Conservation (phyloP, 2,888 invertebrate species). For the Periphyllus acericola region DNA sequence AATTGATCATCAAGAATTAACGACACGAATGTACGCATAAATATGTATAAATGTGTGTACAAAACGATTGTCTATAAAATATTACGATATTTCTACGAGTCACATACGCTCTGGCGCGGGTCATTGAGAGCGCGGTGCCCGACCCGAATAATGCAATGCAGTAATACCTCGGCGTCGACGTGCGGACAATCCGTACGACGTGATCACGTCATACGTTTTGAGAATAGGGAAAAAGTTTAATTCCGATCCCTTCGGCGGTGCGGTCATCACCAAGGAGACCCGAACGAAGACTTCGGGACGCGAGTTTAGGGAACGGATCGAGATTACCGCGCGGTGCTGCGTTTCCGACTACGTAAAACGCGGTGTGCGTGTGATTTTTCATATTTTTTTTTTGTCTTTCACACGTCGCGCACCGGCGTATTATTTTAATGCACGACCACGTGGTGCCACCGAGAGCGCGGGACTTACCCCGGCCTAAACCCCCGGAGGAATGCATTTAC, state of each 20-base stretch:
- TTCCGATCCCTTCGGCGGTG: too few species aligned
- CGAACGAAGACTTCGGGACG: not conserved
- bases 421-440: conserved; percentile 24
- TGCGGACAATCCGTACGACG: too few species aligned
- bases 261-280: not conserved
- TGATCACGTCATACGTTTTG: not conserved
- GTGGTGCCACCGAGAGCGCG: not conserved
- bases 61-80: too few species aligned
- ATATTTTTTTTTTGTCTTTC: not conserved
- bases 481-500: conserved; percentile 29
- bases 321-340: conserved; percentile 5
- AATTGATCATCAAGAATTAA: too few species aligned
- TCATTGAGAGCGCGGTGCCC: not conserved
- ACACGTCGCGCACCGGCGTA: not conserved
- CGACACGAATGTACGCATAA: too few species aligned
- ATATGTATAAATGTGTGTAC: too few species aligned
- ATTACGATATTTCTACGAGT: too few species aligned
- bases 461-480: conserved; percentile 7
- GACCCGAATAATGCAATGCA: too few species aligned
- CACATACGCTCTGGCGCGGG: too few species aligned
- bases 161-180: not conserved
- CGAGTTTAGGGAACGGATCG: not conserved
- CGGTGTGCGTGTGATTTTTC: not conserved
- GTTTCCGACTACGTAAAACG: not conserved
- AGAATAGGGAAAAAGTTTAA: not conserved